Evolutionary conservation across 2,113 vertebrate genomes (phyloP), one percentile per base, ranked within the genome.

Genomic region (Quiscalus mexicanus): DNA sequence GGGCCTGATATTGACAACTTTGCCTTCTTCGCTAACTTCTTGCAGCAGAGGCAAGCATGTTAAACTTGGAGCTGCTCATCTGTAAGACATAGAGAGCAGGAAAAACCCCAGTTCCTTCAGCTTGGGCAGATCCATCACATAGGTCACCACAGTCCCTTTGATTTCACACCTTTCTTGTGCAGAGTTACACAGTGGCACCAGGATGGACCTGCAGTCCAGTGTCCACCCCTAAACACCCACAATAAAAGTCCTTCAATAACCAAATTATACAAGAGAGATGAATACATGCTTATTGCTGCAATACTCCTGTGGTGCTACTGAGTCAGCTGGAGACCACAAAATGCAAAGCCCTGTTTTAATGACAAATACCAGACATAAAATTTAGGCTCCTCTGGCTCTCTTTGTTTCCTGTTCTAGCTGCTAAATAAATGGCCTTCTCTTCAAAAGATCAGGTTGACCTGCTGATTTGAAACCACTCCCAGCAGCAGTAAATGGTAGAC

Each of bases 371-470:
- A 90, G 90, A 92, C 63, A 79, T 87, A 76, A 96, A 89, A 96
- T 95, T 92, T 95, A 93, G 86, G 74, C 62, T 96, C 15, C 49
- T 81, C 82, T 93, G 45, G 52, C 90, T 97, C 84, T 41, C 80
- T 96, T 87, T 81, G 85, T 94, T 91, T 96, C 76, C 74, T 64
- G 16, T 89, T 96, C 77, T 89, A 86, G 63, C 71, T 96, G 89
- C 83, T 87, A 87, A 97, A 94, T 95, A 96, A 96, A 96, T 90
- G 65, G 37, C 63, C 97, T 70, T 92, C 27, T 89, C 94, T 95
- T 96, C 91, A 95, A 97, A 98, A 93, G 87, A 63, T 81, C 71
- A 81, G 73, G 41, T 78, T 96, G 91, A 94, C 78, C 81, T 94
- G 82, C 23, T 97, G 93, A 94, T 92, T 95, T 96, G 82, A 97